Conservation (phyloP, 2,888 invertebrate genomes). For the Amblyjoppa fuscipennis region DNA sequence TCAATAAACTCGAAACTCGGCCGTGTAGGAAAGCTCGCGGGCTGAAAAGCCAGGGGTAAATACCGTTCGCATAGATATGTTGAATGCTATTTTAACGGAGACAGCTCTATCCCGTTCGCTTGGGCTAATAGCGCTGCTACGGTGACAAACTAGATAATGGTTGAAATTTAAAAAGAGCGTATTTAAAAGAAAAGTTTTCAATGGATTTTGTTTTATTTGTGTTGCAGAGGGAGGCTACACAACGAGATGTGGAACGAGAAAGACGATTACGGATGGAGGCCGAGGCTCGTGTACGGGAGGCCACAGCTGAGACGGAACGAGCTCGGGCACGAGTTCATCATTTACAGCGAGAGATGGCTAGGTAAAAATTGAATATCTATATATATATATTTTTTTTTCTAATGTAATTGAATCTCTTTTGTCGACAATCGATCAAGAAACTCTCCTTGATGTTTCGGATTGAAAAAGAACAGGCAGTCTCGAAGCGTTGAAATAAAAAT, state of each 20-base stretch:
- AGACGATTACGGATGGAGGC: slow-evolving; percentile 84
- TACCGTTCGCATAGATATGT: background rate
- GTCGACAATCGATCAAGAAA: too few species aligned
- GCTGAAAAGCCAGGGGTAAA: slow-evolving; percentile 46
- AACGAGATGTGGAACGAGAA: slow-evolving; percentile 85
- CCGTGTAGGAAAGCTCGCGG: slow-evolving; percentile 52
- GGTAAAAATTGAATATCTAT: slow-evolving; percentile 75
- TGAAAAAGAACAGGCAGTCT: too few species aligned
- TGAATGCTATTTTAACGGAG: slow-evolving; percentile 22
- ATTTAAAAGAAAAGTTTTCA: background rate
- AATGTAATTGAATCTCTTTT: background rate
- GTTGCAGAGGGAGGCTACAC: slow-evolving; percentile 88
- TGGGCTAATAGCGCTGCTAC: slow-evolving; percentile 42
- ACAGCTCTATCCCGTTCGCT: slow-evolving; percentile 23
- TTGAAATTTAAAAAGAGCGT: background rate
- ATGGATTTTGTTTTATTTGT: slow-evolving; percentile 21
- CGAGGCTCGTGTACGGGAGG: slow-evolving; percentile 84
- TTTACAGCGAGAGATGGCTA: slow-evolving; percentile 85
- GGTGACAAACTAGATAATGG: slow-evolving; percentile 26
- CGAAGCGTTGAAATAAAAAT: background rate
- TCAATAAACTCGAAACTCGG: slow-evolving; percentile 56
- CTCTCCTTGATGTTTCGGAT: background rate
- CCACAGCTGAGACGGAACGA: slow-evolving; percentile 84
- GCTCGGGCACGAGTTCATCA: slow-evolving; percentile 84
- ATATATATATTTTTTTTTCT: background rate